A percentile compares a stretch with the other conserved stretches of the same genome.
These are phyloP conservation scores for Xylota segnis DNA, from an alignment of 2,888 invertebrate genomes.

Conservation along the genomic window DNA sequence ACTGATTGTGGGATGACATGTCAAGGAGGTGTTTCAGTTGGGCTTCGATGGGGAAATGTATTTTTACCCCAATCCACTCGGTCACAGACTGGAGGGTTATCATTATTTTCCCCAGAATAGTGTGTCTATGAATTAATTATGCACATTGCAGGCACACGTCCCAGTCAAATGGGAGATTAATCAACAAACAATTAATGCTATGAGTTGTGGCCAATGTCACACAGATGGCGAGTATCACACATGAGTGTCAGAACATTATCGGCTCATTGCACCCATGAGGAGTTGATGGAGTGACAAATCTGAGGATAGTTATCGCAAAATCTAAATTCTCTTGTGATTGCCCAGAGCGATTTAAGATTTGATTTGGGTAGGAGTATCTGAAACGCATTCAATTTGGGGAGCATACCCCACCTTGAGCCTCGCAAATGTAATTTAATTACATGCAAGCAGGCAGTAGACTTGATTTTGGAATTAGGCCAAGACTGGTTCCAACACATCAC, in stretches of 20 bases:
- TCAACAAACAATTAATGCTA: constrained; percentile 71
- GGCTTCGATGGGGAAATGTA: neutral
- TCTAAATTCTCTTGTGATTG: neutral
- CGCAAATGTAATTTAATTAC: neutral
- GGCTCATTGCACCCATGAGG: constrained; percentile 56
- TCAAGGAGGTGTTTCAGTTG: constrained; percentile 34
- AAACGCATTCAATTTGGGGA: neutral
- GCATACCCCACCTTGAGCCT: neutral
- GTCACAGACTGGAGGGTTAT: neutral
- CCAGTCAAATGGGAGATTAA: constrained; percentile 58
- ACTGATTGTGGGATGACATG: constrained; percentile 56
- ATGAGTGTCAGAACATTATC: constrained; percentile 64
- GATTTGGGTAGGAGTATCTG: neutral
- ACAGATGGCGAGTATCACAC: constrained; percentile 51
- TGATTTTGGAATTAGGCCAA: neutral
- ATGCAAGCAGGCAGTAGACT: neutral
- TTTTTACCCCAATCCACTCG: constrained; percentile 15
- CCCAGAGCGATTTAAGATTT: neutral
- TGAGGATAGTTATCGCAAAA: constrained; percentile 32
- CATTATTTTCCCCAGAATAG: constrained; percentile 16
- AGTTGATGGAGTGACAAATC: constrained; percentile 65
- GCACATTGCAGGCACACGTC: constrained; percentile 47
- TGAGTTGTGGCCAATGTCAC: constrained; percentile 58
- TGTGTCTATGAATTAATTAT: constrained; percentile 63
- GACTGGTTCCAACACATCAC: too few species aligned